Evolutionary conservation across 92 coral and sea anemone genomes (phyloP), one percentile per base, ranked within the genome.

Genomic region (Hydrozoanthus gracilis): DNA sequence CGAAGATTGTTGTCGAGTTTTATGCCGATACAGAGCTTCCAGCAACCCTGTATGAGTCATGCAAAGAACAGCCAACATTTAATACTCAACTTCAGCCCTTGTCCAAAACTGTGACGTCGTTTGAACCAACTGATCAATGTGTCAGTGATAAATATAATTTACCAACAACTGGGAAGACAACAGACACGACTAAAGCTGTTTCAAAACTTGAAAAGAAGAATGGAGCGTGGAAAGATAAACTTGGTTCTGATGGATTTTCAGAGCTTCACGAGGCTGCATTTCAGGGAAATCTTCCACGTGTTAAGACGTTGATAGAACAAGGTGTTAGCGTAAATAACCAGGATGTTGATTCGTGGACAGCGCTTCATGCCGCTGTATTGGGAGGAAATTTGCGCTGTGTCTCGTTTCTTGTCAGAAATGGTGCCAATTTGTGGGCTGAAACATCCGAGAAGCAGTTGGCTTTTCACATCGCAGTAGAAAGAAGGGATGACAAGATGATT

Each of bases 241-340:
- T 90, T 7, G 60, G 7, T 56, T 15, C 55, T 8, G 55, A 77
- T 10, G 87, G 90, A 13, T 52, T 56, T 56, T 86, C 93, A 1
- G 65, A 66, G 35, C 70, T 90, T 18, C 93, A 90, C 78, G 93
- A 87, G 73, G 91, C 93, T 2, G 90, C 93, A 44, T 90, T 87
- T 77, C 86, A 90, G 39, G 93, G 91, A 11, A 70, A 60, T 70
- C 48, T 76, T 4, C 65, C 79, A 11, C 83, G 91, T 74, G 88
- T 90, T 11, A 76, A 64, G 49, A 89, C 51, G 3, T 74, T 90
- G 82, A 13, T 90, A 46, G 77, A 87, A 60, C 84, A 80, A 35
- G 91, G 93, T n/a, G 86, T 91, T 4, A 67, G 80, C 69, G 88
- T 90, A 3, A 87, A 87, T 73, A 56, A 51, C 78, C 14, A 27